Base-by-base conservation (phyloP, 1,140 invertebrate genomes). In the Tenebrio molitor region DNA sequence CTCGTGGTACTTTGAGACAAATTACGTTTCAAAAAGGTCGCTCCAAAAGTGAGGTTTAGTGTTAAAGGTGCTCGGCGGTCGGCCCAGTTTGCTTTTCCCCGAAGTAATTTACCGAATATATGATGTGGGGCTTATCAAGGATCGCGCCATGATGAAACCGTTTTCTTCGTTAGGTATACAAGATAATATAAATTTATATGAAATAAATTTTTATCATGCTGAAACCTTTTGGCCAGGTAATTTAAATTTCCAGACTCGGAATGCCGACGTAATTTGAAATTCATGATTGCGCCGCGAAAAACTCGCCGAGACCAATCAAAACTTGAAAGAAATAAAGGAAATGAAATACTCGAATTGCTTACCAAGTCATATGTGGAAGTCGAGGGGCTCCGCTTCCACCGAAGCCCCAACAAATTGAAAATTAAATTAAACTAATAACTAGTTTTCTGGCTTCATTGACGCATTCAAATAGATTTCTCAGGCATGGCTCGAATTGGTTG, bases 251-350 rank as follows among this genome's bases (percentile, higher is more conserved):
- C 10, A 17, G 17, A 12, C 19, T n/a, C 44, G 19, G 17, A 50
- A 41, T 41, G 7, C 36, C 3, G 44, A 50, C 12, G 44, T 50
- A 50, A 50, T 50, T 50, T 50, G 44, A 50, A 50, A 25, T 50
- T 50, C 44, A 50, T 50, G 44, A 50, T 50, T 50, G 16, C 44
- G 29, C 29, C 10, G n/a, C 29, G 29, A 33, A 10, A 33, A 33
- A 33, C 44, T 0, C 16, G 5, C 19, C 17, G 44, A 14, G 44
- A n/a, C 44, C 17, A 50, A 50, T 50, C 44, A 50, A 50, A 50
- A 50, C 16, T 50, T 50, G 44, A 21, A 50, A 50, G 44, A 50
- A n/a, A n/a, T n/a, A 50, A 21, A 23, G 23, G 19, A 50, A 50
- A 50, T 50, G 44, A 50, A 50, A 23, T 50, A 23, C 15, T 8